A percentile compares a stretch with the other conserved stretches of the same genome.
Conservation (phyloP, 2,113 vertebrate species). For the Aphyosemion australe region DNA sequence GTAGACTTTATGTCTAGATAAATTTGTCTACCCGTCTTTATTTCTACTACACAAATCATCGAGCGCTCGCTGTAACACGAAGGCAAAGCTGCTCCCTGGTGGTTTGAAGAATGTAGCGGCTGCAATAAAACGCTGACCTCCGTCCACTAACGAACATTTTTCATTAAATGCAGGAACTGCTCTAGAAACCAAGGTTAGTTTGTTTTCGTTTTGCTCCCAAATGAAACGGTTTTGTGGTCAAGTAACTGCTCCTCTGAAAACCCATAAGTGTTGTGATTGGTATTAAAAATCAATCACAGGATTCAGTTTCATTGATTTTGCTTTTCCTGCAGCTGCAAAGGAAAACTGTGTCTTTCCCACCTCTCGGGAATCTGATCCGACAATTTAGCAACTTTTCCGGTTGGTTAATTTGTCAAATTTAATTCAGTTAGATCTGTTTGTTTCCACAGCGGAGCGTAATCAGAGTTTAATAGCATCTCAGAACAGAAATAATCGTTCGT, state of each 20-base stretch:
- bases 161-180: neutral
- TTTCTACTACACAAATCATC: conserved; percentile 10
- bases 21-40: conserved; percentile 2
- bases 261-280: neutral
- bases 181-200: no score
- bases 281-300: neutral
- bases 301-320: conserved; percentile 23
- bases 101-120: neutral
- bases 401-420: neutral
- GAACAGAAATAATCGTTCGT: neutral
- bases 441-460: neutral
- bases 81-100: conserved; percentile 3
- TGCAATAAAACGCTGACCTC: neutral
- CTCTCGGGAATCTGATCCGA: neutral
- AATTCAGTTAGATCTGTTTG: neutral
- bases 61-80: neutral
- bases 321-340: conserved; percentile 5
- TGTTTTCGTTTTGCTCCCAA: no score
- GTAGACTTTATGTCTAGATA: conserved; percentile 19
- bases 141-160: neutral
- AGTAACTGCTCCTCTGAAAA: no score
- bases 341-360: neutral
- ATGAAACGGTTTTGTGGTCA: no score
- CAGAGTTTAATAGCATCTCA: conserved; percentile 1
- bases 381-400: conserved; percentile 2